Conservation (phyloP, 2,888 invertebrate species). For the Priocnemis perturbator region DNA sequence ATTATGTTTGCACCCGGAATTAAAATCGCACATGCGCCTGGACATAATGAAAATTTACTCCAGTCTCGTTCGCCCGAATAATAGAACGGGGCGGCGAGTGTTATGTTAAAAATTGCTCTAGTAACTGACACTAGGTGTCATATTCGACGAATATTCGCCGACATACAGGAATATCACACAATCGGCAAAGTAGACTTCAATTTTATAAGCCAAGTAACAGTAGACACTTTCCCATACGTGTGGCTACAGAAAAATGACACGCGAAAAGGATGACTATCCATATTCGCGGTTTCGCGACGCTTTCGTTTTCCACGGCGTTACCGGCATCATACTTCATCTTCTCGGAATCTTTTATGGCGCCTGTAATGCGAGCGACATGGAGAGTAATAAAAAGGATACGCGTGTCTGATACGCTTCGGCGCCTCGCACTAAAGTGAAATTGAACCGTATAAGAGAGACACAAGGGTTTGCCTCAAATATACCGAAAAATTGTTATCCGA, state of each 20-base stretch:
- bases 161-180: not conserved
- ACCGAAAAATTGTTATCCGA: too few species aligned
- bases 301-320: constrained; percentile 12
- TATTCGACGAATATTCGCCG: not conserved
- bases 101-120: not conserved
- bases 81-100: not conserved
- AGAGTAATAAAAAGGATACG: constrained; percentile 24
- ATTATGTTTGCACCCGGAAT: constrained; percentile 24
- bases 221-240: not conserved
- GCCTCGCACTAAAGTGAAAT: constrained; percentile 9
- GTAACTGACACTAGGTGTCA: too few species aligned
- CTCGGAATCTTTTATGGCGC: constrained; percentile 35
- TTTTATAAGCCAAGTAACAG: not conserved
- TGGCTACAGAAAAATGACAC: too few species aligned
- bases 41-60: constrained; percentile 25
- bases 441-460: constrained; percentile 27
- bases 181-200: not conserved
- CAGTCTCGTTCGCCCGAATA: constrained; percentile 11
- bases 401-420: constrained; percentile 24
- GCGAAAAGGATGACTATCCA: not conserved
- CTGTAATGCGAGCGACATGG: constrained; percentile 28
- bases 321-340: constrained; percentile 22
- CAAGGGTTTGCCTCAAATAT: not conserved
- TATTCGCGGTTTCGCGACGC: not conserved
- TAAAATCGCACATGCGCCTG: constrained; percentile 23